Base-by-base conservation (phyloP, 1,140 invertebrate species). In the Danaus melanippus region DNA sequence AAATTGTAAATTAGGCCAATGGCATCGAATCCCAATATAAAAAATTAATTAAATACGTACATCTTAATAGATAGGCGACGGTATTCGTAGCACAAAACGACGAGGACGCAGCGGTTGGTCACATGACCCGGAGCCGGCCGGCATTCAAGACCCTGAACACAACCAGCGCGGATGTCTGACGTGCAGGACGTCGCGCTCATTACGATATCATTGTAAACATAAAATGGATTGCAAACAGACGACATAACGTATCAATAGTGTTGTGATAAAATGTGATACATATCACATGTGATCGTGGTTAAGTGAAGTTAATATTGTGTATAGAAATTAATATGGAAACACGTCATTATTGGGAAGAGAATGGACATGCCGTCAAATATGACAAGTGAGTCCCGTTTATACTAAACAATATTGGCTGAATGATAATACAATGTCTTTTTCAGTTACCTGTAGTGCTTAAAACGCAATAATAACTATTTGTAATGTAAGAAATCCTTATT, bases 331-430 rank as follows among this genome's bases (percentile, higher is more conserved):
- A 74, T 69, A 84, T 84, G 80, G 80, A 83, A 77, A 79, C 74
- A 56, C 70, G 75, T 54, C 69, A 83, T 65, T 86, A 83, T 64
- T 86, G 83, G 83, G 80, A 84, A 60, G 83, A 86, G 60, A 86
- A 83, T 61, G 80, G 79, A 49, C 79, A 77, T 69, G 45, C 67
- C 66, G 78, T 82, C 54, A 86, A 86, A 69, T 86, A 84, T 74
- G 80, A 86, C 69, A 86, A 81, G 83, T 86, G 57, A 74, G 76
- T 76, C 21, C 21, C 21, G 21, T 32, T 32, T 32, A 8, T 32
- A 32, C 21, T 3, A 15, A 15, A 32, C 7, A 32, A 8, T 32
- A 32, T 32, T 32, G 21, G 21, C 7, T 32, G 21, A 32, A 32
- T 32, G 21, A 32, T 15, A 15, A 15, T 32, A 32, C 21, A 0